phyloP scores from a whole-genome alignment of 2,797 vertebrate species.

The Sandelia bainsii region DNA sequence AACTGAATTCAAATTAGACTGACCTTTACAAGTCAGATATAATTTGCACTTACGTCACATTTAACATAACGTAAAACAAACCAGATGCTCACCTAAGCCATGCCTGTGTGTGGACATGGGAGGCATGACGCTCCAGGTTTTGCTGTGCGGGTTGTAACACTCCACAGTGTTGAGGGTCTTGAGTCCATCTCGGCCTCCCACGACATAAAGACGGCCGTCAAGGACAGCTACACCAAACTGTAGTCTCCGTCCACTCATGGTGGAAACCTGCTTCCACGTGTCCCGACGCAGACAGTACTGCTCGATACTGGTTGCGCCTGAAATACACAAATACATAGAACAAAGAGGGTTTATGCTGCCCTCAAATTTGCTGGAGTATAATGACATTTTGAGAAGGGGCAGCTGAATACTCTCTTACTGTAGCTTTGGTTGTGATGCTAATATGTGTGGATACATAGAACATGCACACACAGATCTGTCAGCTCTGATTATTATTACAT shows the following conservation, averaged over 20 bases:
- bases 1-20: neutral
- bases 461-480: too few relatives aligned
- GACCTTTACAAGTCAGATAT: neutral
- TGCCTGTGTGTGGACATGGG: slow-evolving; percentile 98
- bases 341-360: neutral
- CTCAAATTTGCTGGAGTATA: neutral
- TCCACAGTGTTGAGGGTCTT: slow-evolving; percentile 98
- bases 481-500: too few relatives aligned
- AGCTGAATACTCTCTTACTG: too few relatives aligned
- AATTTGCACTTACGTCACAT: too few relatives aligned
- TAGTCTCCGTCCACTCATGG: slow-evolving; percentile 94
- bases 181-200: slow-evolving; percentile 95
- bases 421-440: too few relatives aligned
- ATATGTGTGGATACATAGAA: too few relatives aligned
- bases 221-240: slow-evolving; percentile 97
- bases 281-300: slow-evolving; percentile 96
- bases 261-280: slow-evolving; percentile 94
- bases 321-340: neutral
- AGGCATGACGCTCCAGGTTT: slow-evolving; percentile 97
- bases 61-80: too few relatives aligned
- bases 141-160: slow-evolving; percentile 96
- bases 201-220: slow-evolving; percentile 95
- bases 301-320: slow-evolving; percentile 98
- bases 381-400: too few relatives aligned
- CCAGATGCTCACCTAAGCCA: slow-evolving; percentile 88